These are phyloP conservation scores for Lasiurus cinereus DNA, from an alignment of 2,113 vertebrate genomes.

Conservation along the genomic window DNA sequence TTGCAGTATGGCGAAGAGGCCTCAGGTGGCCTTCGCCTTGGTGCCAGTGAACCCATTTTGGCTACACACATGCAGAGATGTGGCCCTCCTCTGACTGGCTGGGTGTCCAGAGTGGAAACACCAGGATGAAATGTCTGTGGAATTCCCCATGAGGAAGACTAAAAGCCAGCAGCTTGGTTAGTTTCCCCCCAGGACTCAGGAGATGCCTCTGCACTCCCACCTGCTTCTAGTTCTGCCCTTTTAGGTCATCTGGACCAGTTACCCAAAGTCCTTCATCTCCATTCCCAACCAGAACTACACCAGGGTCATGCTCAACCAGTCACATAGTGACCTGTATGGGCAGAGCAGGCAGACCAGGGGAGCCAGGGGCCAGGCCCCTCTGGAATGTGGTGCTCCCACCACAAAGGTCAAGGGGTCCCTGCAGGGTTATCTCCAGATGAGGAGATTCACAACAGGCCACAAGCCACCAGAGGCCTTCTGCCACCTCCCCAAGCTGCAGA, in stretches of 20 bases:
- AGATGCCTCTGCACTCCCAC: background rate
- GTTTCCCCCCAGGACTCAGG: constrained; percentile 8
- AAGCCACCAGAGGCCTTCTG: constrained; percentile 78
- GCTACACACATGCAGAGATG: background rate
- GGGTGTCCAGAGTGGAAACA: background rate
- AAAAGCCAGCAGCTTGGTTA: background rate
- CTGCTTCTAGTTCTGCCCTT: background rate
- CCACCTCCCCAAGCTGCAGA: constrained; percentile 55
- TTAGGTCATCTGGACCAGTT: constrained; percentile 43
- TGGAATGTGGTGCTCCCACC: background rate
- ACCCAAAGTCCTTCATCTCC: constrained; percentile 30
- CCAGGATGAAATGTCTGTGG: background rate
- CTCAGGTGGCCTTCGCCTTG: background rate
- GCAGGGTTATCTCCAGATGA: constrained; percentile 25
- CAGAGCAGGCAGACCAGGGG: background rate
- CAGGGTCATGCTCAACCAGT: constrained; percentile 2
- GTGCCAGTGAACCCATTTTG: background rate
- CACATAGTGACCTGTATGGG: constrained; percentile 2
- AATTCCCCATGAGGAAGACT: constrained; percentile 12
- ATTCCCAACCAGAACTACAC: background rate
- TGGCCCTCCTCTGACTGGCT: background rate
- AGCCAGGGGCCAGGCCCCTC: background rate
- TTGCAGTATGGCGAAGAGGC: background rate
- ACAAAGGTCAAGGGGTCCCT: constrained; percentile 31
- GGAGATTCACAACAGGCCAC: constrained; percentile 65